phyloP scores from a whole-genome alignment of 2,888 invertebrate species.

The Troilus luridus region DNA sequence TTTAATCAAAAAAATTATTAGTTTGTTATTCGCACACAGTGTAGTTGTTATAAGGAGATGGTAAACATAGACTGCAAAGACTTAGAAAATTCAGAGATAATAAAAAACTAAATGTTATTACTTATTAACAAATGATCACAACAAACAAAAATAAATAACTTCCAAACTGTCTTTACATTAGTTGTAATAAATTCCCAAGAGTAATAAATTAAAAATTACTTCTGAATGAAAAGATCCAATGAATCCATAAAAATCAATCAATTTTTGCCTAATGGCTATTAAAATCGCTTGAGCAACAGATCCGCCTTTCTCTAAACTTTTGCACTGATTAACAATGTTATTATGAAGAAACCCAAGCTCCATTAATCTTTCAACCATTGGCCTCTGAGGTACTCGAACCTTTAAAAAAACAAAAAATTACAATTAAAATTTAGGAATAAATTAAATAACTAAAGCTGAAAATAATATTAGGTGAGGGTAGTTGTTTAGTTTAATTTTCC shows the following conservation, averaged over 20 bases:
- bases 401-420: slow-evolving; percentile 57
- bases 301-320: slow-evolving; percentile 79
- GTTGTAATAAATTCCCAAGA: background rate
- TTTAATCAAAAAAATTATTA: no score
- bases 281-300: slow-evolving; percentile 89
- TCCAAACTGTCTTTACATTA: background rate
- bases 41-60: no score
- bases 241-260: slow-evolving; percentile 90
- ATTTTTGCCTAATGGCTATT: slow-evolving; percentile 85
- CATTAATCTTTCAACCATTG: slow-evolving; percentile 81
- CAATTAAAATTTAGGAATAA: background rate
- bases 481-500: background rate
- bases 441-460: background rate
- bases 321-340: slow-evolving; percentile 84
- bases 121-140: background rate
- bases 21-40: no score
- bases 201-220: slow-evolving; percentile 71
- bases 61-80: no score
- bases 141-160: slow-evolving; percentile 40
- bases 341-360: slow-evolving; percentile 91
- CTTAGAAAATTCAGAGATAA: no score
- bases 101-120: no score
- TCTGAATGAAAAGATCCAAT: slow-evolving; percentile 90
- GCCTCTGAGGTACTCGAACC: slow-evolving; percentile 72
- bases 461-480: background rate